Evolutionary conservation across 2,888 invertebrate species (phyloP).

Genomic region (Eutolmus rufibarbis): DNA sequence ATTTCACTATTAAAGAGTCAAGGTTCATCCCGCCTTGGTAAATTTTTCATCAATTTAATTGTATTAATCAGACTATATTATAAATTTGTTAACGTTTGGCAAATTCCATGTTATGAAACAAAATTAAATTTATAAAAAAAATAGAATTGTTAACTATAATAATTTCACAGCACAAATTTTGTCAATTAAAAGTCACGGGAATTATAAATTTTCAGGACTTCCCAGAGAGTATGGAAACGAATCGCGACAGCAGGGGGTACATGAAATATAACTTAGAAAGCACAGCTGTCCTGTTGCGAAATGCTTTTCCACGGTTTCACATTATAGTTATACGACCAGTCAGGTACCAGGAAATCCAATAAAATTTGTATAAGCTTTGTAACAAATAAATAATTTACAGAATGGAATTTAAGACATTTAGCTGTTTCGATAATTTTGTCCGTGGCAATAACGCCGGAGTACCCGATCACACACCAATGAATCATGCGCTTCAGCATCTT

Average conservation of each 20-base stretch:
- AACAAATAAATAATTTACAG: conserved; percentile 60
- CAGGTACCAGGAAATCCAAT: conserved; percentile 64
- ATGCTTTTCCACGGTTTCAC: conserved; percentile 75
- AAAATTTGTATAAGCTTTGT: not conserved
- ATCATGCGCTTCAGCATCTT: conserved; percentile 77
- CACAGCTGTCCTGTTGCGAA: conserved; percentile 73
- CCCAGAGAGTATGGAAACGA: conserved; percentile 80
- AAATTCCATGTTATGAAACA: too few relatives aligned
- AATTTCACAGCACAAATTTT: not conserved
- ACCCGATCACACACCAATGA: conserved; percentile 78
- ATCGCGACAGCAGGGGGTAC: conserved; percentile 78
- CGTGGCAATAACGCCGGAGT: conserved; percentile 81
- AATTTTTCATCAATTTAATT: too few relatives aligned
- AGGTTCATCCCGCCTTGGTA: too few relatives aligned
- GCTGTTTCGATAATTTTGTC: conserved; percentile 90
- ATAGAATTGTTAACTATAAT: too few relatives aligned
- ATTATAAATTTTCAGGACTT: conserved; percentile 70
- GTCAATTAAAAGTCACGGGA: not conserved
- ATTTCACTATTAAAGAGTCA: too few relatives aligned
- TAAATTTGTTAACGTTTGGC: too few relatives aligned
- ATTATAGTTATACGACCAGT: conserved; percentile 77
- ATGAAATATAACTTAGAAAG: conserved; percentile 82
- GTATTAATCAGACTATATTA: too few relatives aligned
- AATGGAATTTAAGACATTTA: conserved; percentile 84
- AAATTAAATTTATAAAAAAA: too few relatives aligned